Evolutionary conservation across 2,888 invertebrate species (phyloP), one percentile per base, ranked within the genome.

Genomic region (Acleris literana): DNA sequence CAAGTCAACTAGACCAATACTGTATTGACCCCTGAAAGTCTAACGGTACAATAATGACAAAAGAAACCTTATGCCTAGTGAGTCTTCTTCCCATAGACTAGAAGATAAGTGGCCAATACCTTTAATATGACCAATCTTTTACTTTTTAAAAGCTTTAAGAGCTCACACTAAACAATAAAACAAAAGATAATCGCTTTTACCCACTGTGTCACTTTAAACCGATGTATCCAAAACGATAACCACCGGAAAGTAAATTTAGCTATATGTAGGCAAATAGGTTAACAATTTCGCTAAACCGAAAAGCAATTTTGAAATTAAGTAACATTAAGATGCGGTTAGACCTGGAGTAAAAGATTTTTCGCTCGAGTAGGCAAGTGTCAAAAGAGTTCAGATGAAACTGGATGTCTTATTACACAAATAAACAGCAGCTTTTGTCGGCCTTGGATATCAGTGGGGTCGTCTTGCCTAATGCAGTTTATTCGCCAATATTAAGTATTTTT

Each of bases 211-310:
- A 62, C 20, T 65, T 60, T 57, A 53, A 65, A 56, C 62, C 52
- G 52, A 52, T 20, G 57, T 58, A 29, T 20, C 44, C 56, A 57
- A 66, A 64, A 57, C 62, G 62, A 46, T 62, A 66, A 66, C 20
- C 53, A 51, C 44, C 52, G 52, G 46, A 61, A 46, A 57, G 43
- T 43, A 60, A 59, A 43, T 33, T 55, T 52, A 61, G 65, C 59
- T 64, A 68, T 71, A 73, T 76, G 69, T 74, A 69, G 74, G 75
- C 72, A 76, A 77, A 72, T 75, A 78, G 78, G 78, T 72, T 74
- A 74, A 67, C 67, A 68, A 71, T 74, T 74, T 75, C 68, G 70
- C 53, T 71, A 70, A 73, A 74, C 59, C 71, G 66, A 71, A 65
- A 53, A 67, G 60, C 33, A 66, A 56, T 63, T 63, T 68, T 64